These are phyloP conservation scores for Nannospalax galili DNA, from an alignment of 2,113 vertebrate species.

Conservation along the genomic window DNA sequence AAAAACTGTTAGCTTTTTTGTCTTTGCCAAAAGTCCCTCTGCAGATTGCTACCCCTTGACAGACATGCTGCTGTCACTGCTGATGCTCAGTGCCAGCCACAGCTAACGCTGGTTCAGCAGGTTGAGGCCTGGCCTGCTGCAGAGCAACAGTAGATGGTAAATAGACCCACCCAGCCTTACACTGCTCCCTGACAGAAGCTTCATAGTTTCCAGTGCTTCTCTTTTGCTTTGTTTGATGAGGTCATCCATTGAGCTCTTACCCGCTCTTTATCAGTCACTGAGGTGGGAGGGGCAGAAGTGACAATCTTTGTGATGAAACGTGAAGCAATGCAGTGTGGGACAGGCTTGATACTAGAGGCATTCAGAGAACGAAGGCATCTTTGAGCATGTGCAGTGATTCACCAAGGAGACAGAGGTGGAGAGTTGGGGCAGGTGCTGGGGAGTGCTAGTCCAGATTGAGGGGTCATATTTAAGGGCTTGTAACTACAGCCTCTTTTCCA, in stretches of 20 bases:
- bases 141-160: not conserved
- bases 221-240: constrained; percentile 64
- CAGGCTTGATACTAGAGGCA: not conserved
- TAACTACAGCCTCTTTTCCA: not conserved
- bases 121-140: not conserved
- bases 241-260: constrained; percentile 57
- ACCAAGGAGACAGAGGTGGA: constrained; percentile 5
- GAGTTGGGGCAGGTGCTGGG: not conserved
- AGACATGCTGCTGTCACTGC: not conserved
- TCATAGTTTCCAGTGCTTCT: not conserved
- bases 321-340: not conserved
- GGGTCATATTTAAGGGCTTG: not conserved
- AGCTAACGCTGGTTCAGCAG: constrained; percentile 17
- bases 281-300: constrained; percentile 57
- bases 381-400: not conserved
- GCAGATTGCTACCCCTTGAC: not conserved
- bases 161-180: not conserved
- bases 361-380: constrained; percentile 58
- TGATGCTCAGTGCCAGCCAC: not conserved
- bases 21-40: constrained; percentile 3
- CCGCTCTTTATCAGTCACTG: constrained; percentile 61
- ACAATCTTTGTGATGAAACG: constrained; percentile 61
- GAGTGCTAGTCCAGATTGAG: not conserved
- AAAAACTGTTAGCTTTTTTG: not conserved
- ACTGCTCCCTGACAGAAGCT: not conserved